Evolutionary conservation across 2,113 vertebrate species (phyloP).

Genomic region (Atlantisia rogersi): DNA sequence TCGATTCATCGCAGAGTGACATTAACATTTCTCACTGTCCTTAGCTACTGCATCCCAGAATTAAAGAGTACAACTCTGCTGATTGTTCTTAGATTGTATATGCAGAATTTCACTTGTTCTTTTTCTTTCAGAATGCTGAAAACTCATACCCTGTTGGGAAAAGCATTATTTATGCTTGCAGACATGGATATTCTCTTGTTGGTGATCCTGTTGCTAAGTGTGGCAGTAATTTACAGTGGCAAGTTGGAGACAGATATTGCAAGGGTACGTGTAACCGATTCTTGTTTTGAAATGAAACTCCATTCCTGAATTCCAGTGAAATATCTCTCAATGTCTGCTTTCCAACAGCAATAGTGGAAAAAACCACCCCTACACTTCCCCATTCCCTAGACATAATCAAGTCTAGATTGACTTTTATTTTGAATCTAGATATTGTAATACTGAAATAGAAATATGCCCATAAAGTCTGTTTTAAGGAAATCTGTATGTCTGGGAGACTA

Average conservation of each 20-base stretch:
- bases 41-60: not conserved
- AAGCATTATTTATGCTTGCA: conserved; percentile 84
- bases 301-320: not conserved
- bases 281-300: not conserved
- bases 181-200: conserved; percentile 76
- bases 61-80: not conserved
- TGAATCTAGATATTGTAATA: not conserved
- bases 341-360: rapidly evolving
- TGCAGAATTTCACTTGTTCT: not conserved
- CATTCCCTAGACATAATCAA: not conserved
- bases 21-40: not conserved
- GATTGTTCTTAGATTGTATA: not conserved
- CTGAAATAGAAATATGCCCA: not conserved
- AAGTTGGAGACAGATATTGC: conserved; percentile 74
- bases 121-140: conserved; percentile 69
- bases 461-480: not conserved
- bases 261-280: conserved; percentile 77
- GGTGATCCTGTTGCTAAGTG: conserved; percentile 83
- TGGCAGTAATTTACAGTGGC: conserved; percentile 81
- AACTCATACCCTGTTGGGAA: conserved; percentile 79
- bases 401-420: not conserved
- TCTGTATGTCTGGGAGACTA: not conserved
- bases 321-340: not conserved
- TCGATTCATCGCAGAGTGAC: not conserved
- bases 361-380: not conserved